Evolutionary conservation across 1,140 invertebrate genomes (phyloP).

Genomic region (Sinella curviseta): DNA sequence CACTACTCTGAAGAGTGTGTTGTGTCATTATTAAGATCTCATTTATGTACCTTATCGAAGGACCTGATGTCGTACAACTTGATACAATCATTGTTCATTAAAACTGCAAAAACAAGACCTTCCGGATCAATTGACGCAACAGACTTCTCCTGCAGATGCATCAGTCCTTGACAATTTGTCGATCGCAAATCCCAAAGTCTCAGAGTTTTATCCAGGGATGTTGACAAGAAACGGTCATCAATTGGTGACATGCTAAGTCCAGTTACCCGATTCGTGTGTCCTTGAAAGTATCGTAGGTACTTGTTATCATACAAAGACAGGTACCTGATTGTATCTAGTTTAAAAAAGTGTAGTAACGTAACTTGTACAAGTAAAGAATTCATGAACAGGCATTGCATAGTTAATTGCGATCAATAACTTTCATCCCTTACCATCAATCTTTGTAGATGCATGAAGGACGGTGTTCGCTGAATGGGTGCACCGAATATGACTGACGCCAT

Average conservation of each 20-base stretch:
- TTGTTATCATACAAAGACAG: constrained; percentile 97
- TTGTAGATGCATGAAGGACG: constrained; percentile 96
- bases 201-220: constrained; percentile 94
- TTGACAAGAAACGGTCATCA: constrained; percentile 95
- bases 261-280: constrained; percentile 90
- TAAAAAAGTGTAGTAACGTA: constrained; percentile 57
- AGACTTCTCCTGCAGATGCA: constrained; percentile 91
- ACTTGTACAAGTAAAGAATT: constrained; percentile 32
- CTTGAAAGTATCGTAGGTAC: constrained; percentile 83
- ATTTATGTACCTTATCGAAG: constrained; percentile 77
- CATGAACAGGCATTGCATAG: neutral
- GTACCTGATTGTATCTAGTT: constrained; percentile 84
- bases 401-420: neutral
- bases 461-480: constrained; percentile 97
- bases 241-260: constrained; percentile 93
- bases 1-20: too few species aligned
- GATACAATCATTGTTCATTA: constrained; percentile 93
- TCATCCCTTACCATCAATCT: constrained; percentile 72
- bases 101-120: constrained; percentile 95
- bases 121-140: constrained; percentile 98
- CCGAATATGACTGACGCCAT: constrained; percentile 96
- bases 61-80: constrained; percentile 93
- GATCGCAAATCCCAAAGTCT: constrained; percentile 94
- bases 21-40: too few species aligned
- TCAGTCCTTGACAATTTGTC: constrained; percentile 93